Conservation (phyloP, 1,140 invertebrate species). For the Babylonia areolata region DNA sequence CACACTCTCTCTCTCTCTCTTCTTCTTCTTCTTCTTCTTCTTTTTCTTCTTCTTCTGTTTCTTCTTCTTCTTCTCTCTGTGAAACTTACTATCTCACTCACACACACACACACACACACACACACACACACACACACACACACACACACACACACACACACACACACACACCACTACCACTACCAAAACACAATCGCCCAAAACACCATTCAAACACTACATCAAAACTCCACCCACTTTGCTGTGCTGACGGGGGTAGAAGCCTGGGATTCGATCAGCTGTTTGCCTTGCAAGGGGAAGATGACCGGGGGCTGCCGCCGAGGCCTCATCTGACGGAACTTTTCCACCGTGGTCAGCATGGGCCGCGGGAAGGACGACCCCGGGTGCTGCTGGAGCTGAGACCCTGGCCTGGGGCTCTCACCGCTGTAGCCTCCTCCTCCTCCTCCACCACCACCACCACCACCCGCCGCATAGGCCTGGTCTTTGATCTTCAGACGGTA, state of each 20-base stretch:
- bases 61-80: neutral
- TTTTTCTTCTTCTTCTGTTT: neutral
- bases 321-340: constrained; percentile 64
- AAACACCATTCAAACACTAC: no score
- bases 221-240: neutral
- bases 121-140: no score
- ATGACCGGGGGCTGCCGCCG: constrained; percentile 56
- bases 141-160: no score
- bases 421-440: no score
- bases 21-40: neutral
- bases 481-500: constrained; percentile 28
- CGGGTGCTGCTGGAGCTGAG: neutral
- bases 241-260: constrained; percentile 21
- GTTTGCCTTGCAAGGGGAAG: constrained; percentile 64
- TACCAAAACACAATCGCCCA: no score
- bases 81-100: no score
- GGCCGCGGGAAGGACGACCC: constrained; percentile 7
- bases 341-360: constrained; percentile 64
- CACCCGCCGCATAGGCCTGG: no score
- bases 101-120: no score
- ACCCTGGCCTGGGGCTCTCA: neutral
- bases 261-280: constrained; percentile 55
- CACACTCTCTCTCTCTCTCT: no score
- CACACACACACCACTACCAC: no score
- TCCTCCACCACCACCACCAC: no score